Evolutionary conservation across 2,888 invertebrate genomes (phyloP).

Genomic region (Pantelozetes paolii): DNA sequence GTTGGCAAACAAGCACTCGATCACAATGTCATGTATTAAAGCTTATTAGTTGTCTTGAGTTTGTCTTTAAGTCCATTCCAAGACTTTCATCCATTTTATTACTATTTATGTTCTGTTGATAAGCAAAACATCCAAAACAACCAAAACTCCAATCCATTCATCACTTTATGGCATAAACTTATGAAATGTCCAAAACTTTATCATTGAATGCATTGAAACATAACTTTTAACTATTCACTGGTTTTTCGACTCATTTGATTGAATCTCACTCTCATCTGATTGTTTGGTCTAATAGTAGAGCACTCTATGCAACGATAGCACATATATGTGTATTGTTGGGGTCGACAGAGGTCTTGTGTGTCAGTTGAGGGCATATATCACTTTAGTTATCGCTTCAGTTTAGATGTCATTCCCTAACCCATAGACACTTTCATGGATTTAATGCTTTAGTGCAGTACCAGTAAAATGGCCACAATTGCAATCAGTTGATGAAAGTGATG

Average conservation of each 20-base stretch:
- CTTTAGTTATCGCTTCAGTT: constrained; percentile 27
- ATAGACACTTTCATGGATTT: constrained; percentile 25
- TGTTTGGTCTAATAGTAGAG: neutral
- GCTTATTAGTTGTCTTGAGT: constrained; percentile 34
- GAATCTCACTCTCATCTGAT: constrained; percentile 8
- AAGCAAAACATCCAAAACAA: too few species aligned
- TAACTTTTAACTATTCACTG: neutral
- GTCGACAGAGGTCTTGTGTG: constrained; percentile 35
- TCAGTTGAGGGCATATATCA: constrained; percentile 36
- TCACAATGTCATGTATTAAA: constrained; percentile 21
- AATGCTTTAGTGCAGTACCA: constrained; percentile 15
- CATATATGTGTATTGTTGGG: neutral
- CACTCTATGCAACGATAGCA: neutral
- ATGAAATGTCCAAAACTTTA: neutral
- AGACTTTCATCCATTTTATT: constrained; percentile 13
- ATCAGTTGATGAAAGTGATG: constrained; percentile 12
- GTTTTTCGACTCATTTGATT: constrained; percentile 19
- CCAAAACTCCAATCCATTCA: neutral
- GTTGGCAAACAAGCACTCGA: constrained; percentile 24
- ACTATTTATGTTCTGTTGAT: neutral
- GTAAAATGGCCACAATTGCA: constrained; percentile 2
- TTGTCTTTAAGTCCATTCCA: neutral
- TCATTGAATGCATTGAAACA: neutral
- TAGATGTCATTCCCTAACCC: neutral
- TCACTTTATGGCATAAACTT: constrained; percentile 10